Evolutionary conservation across 2,888 invertebrate species (phyloP), one percentile per base, ranked within the genome.

Genomic region (Craniophora ligustri): DNA sequence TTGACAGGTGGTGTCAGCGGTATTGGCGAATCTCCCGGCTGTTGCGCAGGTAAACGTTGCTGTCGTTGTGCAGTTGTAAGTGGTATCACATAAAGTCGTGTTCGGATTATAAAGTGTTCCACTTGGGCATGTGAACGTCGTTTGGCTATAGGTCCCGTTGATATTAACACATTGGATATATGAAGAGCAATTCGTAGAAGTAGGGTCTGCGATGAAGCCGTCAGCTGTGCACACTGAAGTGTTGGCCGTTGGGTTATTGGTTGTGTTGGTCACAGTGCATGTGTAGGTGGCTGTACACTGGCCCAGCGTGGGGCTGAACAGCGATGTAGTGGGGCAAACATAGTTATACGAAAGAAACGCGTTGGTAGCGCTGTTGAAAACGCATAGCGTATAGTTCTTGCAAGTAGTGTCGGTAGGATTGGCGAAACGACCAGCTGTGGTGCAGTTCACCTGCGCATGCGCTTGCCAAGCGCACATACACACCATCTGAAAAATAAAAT

Each of bases 341-440:
- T 91, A 92, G 72, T 85, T 70, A 70, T 89, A 92, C 5, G 84
- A 54, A 10, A 84, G 1, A 55, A 81, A 91, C 16, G 74, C 63
- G 30, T 51, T 58, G n/a, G 51, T 78, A n/a, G 74, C 55, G 30
- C 70, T 71, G 51, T 72, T 65, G 53, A 75, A 82, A 30, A 87
- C 79, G 65, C 94, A 94, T 2, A 86, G 78, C 1, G 87, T 89
- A 73, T 93, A 94, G 64, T 87, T 89, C 63, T 86, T 69, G 70
- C 93, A 93, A 26, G 86, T 87, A 0, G 89, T 70, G 71, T 94
- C 94, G 3, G 53, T 69, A 1, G 84, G 72, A 54, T 93, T 87
- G 0, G 88, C 81, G 62, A 85, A 86, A 1, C 91, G 85, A 2
- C 93, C 92, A 2, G 81, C 80, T 0, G 75, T 57, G 0, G 89